Percentiles rank a stretch among this genome's conserved stretches.
Evolutionary conservation across 2,113 vertebrate genomes (phyloP).

Genomic region (Alligator mississippiensis): DNA sequence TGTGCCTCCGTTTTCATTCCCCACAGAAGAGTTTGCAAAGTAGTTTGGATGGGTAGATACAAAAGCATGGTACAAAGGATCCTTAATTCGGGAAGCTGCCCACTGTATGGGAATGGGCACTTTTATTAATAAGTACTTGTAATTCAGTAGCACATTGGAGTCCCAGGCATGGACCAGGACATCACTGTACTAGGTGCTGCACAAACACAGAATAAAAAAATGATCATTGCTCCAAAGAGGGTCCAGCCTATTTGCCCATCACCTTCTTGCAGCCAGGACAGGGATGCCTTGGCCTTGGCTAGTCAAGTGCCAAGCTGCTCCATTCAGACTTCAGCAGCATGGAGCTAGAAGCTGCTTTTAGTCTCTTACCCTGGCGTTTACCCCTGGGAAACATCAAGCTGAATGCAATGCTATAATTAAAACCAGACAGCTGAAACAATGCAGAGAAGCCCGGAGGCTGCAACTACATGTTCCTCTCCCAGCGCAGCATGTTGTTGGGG

Average conservation of each 20-base stretch:
- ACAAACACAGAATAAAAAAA: not conserved
- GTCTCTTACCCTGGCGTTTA: not conserved
- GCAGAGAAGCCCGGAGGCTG: not conserved
- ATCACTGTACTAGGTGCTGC: not conserved
- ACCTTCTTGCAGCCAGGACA: not conserved
- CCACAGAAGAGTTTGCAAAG: not conserved
- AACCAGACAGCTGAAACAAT: constrained; percentile 31
- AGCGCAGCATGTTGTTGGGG: not conserved
- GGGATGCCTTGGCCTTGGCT: not conserved
- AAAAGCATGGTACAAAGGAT: not conserved
- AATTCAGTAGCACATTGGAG: not conserved
- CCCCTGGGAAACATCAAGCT: constrained; percentile 24
- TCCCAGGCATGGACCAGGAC: not conserved
- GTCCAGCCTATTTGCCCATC: too few relatives aligned
- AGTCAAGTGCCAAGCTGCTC: not conserved
- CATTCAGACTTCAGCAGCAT: not conserved
- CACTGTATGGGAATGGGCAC: not conserved
- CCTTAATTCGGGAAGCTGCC: not conserved
- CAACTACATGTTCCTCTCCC: not conserved
- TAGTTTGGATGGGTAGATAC: not conserved
- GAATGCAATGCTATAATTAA: constrained; percentile 43
- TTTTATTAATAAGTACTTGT: not conserved
- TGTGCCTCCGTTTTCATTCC: not conserved
- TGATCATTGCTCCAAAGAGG: not conserved
- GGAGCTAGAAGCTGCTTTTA: not conserved